Evolutionary conservation across 2,797 vertebrate species (phyloP).

Genomic region (Brachyrhaphis roseni): DNA sequence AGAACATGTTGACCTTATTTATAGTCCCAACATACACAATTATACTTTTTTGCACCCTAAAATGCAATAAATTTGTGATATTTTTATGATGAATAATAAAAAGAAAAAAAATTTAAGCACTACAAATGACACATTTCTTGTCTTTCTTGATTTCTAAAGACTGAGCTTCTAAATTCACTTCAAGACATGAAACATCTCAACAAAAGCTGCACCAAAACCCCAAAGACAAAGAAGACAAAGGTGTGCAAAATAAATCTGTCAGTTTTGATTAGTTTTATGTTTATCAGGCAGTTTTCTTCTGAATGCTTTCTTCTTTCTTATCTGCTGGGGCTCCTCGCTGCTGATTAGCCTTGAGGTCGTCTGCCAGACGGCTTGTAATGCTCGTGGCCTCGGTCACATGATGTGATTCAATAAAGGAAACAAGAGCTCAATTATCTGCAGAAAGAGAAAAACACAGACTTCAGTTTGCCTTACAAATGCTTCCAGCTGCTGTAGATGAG

Average conservation of each 20-base stretch:
- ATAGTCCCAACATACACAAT: neutral
- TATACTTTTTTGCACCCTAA: neutral
- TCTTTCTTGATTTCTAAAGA: constrained; percentile 43
- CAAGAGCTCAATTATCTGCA: constrained; percentile 36
- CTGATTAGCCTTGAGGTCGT: constrained; percentile 54
- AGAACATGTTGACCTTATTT: constrained; percentile 27
- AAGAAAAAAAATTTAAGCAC: neutral
- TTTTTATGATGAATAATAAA: neutral
- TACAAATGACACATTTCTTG: neutral
- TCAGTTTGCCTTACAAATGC: constrained; percentile 18
- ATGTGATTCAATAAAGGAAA: constrained; percentile 72
- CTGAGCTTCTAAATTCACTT: constrained; percentile 5
- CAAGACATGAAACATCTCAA: constrained; percentile 35
- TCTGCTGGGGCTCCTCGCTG: constrained; percentile 38
- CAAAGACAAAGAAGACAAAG: constrained; percentile 69
- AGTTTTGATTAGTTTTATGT: constrained; percentile 1
- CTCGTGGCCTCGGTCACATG: constrained; percentile 62
- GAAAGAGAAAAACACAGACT: constrained; percentile 29
- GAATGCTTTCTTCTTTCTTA: constrained; percentile 37
- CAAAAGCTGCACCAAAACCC: constrained; percentile 18
- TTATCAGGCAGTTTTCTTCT: constrained; percentile 15
- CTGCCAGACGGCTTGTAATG: constrained; percentile 39
- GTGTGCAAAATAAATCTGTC: constrained; percentile 45
- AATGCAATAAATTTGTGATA: neutral
- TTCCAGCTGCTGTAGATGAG: constrained; percentile 26